Evolutionary conservation across 2,113 vertebrate species (phyloP), one percentile per base, ranked within the genome.

Genomic region (Bubo scandiacus): DNA sequence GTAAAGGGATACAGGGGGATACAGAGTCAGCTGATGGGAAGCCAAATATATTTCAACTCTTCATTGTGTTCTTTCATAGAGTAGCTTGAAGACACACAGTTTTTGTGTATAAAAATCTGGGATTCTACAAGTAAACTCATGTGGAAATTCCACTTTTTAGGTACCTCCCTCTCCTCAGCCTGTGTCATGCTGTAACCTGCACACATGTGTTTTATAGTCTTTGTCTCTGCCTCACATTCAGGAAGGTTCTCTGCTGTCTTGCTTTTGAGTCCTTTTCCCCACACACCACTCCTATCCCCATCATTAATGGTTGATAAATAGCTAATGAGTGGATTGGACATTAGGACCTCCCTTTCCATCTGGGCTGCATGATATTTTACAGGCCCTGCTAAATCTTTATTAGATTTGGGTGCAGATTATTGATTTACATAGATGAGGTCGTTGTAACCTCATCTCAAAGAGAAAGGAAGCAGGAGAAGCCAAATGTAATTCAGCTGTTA

Each of bases 321-420:
- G 92, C 94, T 96, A 96, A 94, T 90, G 95, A 93, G 74, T 52
- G 79, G 63, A 90, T 90, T 77, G 89, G 84, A 92, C 89, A 90
- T 94, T 85, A 92, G 91, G 71, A 82, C 96, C 91, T 96, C 96
- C 96, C 92, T 97, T 94, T 92, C 96, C 96, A 94, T 94, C 96
- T 96, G 96, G 90, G 89, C 74, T 95, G 88, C 92, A 90, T 54
- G 84, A 81, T 92, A 73, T 94, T 95, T 94, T 82, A 97, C 81
- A 92, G 92, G 63, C 74, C 91, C 88, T 94, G 89, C 91, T 97
- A 96, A 95, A 94, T 95, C 93, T 95, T 94, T 95, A 96, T 96
- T 97, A 96, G 92, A 93, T 97, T 97, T 96, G 87, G 97, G 93
- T 92, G 90, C 93, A 92, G 86, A 88, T 94, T 97, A 97, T 97